Evolutionary conservation across 1,140 invertebrate species (phyloP).

Genomic region (Stenopsyche tienmushanensis): DNA sequence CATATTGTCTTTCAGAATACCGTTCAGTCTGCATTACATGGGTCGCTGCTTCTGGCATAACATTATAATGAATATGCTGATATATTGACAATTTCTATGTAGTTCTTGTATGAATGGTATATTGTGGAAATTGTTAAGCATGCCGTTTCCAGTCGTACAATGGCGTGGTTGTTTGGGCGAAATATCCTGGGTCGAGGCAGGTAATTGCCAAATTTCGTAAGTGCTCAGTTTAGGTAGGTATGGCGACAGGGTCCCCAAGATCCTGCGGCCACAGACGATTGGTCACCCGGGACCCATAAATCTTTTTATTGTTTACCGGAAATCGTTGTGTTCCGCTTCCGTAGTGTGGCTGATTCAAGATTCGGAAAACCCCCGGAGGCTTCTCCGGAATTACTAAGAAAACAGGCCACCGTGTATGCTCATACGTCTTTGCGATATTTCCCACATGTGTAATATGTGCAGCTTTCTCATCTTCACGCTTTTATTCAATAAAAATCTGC

Average conservation of each 20-base stretch:
- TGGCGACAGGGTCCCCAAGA: neutral
- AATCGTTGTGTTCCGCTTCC: neutral
- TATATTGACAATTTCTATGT: too few species aligned
- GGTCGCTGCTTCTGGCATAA: too few species aligned
- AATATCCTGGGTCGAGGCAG: too few species aligned
- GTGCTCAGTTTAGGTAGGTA: neutral
- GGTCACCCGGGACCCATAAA: conserved; percentile 13
- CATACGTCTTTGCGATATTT: neutral
- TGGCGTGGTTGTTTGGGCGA: too few species aligned
- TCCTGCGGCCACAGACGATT: conserved; percentile 16
- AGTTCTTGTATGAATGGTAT: too few species aligned
- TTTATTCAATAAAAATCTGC: neutral
- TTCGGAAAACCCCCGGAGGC: neutral
- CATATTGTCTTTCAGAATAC: too few species aligned
- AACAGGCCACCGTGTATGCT: neutral
- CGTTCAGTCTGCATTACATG: too few species aligned
- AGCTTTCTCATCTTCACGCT: neutral
- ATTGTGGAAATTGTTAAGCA: too few species aligned
- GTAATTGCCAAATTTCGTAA: conserved; percentile 15
- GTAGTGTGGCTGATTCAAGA: neutral
- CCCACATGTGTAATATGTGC: neutral
- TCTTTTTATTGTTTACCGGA: conserved; percentile 13
- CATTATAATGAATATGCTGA: too few species aligned
- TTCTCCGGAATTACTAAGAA: neutral
- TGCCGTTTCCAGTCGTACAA: too few species aligned